Evolutionary conservation across 30 jellyfish, hydroid and myxozoan species (phyloP).

Genomic region (Turritopsis rubra): DNA sequence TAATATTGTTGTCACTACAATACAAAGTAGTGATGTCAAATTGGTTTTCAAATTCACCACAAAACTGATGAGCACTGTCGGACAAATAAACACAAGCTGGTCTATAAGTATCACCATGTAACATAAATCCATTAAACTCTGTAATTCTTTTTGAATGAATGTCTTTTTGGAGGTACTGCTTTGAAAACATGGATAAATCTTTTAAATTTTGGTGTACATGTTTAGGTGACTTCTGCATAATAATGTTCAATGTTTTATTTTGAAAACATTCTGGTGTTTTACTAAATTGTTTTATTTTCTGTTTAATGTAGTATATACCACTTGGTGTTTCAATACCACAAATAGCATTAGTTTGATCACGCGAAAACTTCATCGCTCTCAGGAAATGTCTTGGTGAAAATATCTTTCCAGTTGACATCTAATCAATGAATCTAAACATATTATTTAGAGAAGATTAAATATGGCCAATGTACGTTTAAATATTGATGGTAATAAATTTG

Average conservation of each 20-base stretch:
- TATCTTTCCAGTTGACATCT: background rate
- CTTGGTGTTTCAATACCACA: conserved; percentile 25
- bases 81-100: background rate
- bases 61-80: background rate
- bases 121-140: conserved; percentile 15
- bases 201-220: background rate
- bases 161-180: background rate
- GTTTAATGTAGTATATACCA: conserved; percentile 15
- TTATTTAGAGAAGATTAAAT: no score
- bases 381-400: background rate
- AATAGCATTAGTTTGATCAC: background rate
- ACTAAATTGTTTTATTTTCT: background rate
- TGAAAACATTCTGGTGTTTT: background rate
- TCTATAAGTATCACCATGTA: background rate
- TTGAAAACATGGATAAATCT: background rate
- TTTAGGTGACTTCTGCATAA: background rate
- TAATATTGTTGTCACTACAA: background rate
- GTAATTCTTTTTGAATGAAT: background rate
- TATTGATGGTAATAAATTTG: no score
- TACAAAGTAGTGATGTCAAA: background rate
- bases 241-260: background rate
- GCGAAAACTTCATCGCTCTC: background rate
- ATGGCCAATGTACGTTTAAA: no score
- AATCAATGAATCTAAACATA: background rate
- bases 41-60: background rate